Evolutionary conservation across 2,888 invertebrate species (phyloP), one percentile per base, ranked within the genome.

Genomic region (Morpho deidamia): DNA sequence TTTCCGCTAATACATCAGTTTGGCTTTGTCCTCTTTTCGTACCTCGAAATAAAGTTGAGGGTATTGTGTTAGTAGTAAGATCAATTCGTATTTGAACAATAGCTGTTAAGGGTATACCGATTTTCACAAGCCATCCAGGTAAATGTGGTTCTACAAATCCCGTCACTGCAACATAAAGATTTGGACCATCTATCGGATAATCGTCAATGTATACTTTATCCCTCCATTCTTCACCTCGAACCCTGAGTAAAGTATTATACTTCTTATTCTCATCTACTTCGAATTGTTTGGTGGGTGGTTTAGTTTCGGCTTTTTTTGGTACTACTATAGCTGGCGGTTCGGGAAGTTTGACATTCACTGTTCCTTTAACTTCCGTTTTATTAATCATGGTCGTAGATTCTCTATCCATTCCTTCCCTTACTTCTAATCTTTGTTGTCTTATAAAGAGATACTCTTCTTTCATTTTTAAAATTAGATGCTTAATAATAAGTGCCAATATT

Each of bases 161-260:
- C 1, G 90, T 89, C 0, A 92, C 64, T 34, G 90, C 84, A 8
- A 92, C 74, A 59, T 91, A 92, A 11, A 92, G 66, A 60, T 91
- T 83, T 0, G 92, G 91, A 1, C 91, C 91, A 56, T 90, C 83
- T 10, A 65, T 59, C 0, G 92, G 91, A 58, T 78, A 90, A 59
- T 92, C 92, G 53, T 91, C 90, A 3, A 91, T 78, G 61, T 89
- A 91, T 1, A 83, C 76, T 66, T 82, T 85, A 63, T 91, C 90
- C 63, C 87, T 80, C 91, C 91, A 91, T 67, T 91, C 91, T 68
- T 92, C 91, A 9, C 90, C 90, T 42, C 91, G 78, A 1, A 83
- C 79, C 62, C 90, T 78, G 9, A 91, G 77, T 33, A 68, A 70
- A 5, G 91, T 91, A 61, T 85, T 89, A 60, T 82, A 82, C 64